Evolutionary conservation across 2,113 vertebrate species (phyloP), one percentile per base, ranked within the genome.

Genomic region (Nerophis lumbriciformis): DNA sequence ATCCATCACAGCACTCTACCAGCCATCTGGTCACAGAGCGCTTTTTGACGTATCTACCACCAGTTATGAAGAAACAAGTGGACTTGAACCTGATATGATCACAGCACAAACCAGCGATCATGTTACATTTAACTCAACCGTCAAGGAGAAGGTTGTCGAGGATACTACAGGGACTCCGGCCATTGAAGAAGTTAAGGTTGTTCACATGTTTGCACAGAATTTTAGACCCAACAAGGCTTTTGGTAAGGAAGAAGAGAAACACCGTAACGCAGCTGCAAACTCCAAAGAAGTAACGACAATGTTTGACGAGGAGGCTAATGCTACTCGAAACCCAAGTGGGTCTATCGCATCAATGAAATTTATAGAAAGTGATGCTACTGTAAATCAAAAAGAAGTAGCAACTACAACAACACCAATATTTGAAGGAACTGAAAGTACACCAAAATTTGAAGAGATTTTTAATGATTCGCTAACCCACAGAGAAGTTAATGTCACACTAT

Each of bases 41-140:
- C 57, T 69, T 52, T 72, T 81, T 15, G 73, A 76, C 44, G 55
- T 55, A 28, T 47, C 19, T 1, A 76, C 77, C 5, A 21, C 45
- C 37, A 37, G 44, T 51, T 72, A 75, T 61, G 76, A 88, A 56
- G 85, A 87, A 37, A 71, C 68, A 63, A 69, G 66, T 69, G 66
- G 59, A 37, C 61, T 66, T 44, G 78, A 84, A 61, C 66, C 73
- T 51, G 55, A 16, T 47, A 74, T 65, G 71, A 15, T 65, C 53
- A 66, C 16, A 36, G 35, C 35, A 44, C 65, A 16, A 11, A 19
- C 68, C 59, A 52, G 1, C 48, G 73, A 76, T 48, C 64, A 59
- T 1, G 5, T 38, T 19, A 59, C 53, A 60, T 6, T 66, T 68
- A 4, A 21, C 44, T 16, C 61, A 49, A 66, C 48, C 6, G 38